Base-by-base conservation (phyloP, 1,140 invertebrate genomes). In the Tetragnatha versicolor region DNA sequence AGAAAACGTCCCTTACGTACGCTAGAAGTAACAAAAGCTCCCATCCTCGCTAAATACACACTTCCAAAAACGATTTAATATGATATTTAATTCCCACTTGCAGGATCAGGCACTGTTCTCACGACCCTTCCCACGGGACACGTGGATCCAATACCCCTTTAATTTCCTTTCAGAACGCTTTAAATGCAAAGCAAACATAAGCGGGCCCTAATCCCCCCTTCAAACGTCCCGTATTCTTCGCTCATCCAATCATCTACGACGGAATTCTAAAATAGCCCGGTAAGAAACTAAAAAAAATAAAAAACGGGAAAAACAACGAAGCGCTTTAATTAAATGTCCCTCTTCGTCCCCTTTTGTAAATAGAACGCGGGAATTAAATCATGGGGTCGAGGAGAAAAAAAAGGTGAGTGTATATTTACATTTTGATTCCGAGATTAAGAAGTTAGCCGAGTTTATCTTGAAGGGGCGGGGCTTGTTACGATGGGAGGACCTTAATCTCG, bases 251-350 rank as follows among this genome's bases (percentile, higher is more conserved):
- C 37, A 37, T 27, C 33, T n/a, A n/a, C 37, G 33, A 39, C 17
- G n/a, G 37, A 42, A 37, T 39, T 42, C 20, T n/a, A 39, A 63
- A 63, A 63, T 39, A 39, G 60, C 20, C 33, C 35, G 2, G 29
- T 14, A 68, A 33, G 45, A 49, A 68, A 70, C 39, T 65, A 33
- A 14, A 29, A n/a, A n/a, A n/a, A n/a, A n/a, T n/a, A n/a, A 55
- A n/a, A 65, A 31, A 55, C 53, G 35, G 61, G n/a, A n/a, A 65
- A 70, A 70, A 70, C 29, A 69, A 35, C 29, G 47, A 70, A 66
- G 39, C 66, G 42, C 22, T 70, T 70, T 70, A 70, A 70, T 70
- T 70, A 70, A 70, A 55, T 27, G 31, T n/a, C 2, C 29, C 49
- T 35, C 39, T 35, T 5, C 7, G 42, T 70, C 25, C 31, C 31